Conservation (phyloP, 2,888 invertebrate genomes). For the Aricia artaxerxes region DNA sequence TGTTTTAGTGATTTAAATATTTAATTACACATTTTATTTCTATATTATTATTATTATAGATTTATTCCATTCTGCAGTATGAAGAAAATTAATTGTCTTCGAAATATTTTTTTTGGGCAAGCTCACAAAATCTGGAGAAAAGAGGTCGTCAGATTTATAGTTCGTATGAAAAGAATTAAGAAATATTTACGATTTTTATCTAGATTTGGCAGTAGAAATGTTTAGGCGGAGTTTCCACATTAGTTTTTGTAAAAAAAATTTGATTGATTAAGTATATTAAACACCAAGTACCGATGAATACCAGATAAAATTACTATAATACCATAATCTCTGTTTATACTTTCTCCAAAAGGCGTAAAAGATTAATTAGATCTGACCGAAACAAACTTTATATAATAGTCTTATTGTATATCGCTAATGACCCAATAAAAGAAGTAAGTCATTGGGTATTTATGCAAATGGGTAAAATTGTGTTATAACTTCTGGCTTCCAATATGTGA, state of each 20-base stretch:
- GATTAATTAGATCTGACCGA: neutral
- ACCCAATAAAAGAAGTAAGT: neutral
- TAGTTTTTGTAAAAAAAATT: too few relatives aligned
- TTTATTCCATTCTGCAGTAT: neutral
- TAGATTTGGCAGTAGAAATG: neutral
- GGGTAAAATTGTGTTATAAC: neutral
- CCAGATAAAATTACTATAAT: too few relatives aligned
- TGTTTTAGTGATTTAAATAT: too few relatives aligned
- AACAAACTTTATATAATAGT: neutral
- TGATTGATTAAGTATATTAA: too few relatives aligned
- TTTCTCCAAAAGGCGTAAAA: neutral
- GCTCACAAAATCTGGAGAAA: neutral
- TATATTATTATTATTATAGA: neutral
- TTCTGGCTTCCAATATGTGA: conserved; percentile 1
- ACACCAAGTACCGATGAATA: too few relatives aligned
- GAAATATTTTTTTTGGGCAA: neutral
- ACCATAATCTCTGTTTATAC: neutral
- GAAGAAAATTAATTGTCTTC: neutral
- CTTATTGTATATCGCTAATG: neutral
- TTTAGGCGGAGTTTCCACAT: too few relatives aligned
- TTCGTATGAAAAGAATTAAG: neutral
- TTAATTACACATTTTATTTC: too few relatives aligned
- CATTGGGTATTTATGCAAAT: conserved; percentile 3
- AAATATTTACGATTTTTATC: neutral
- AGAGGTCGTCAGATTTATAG: neutral